Percentiles rank a stretch among this genome's conserved stretches.
Conservation (phyloP, 2,888 invertebrate genomes). For the Eupithecia vulgata region DNA sequence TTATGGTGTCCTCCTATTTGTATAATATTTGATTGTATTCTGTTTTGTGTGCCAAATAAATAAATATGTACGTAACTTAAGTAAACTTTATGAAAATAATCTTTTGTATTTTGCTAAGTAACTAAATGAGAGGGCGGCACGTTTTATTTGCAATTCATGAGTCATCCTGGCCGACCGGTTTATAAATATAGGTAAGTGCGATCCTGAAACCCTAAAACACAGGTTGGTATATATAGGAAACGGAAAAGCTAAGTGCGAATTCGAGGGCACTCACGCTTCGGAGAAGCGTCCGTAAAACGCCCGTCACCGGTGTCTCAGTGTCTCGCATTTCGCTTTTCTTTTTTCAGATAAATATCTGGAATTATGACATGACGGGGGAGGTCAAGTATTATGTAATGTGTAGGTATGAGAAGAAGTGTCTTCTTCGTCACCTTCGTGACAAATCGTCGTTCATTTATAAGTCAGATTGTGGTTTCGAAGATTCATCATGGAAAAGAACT, state of each 20-base stretch:
- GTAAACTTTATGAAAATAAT: no score
- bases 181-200: neutral
- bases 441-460: neutral
- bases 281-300: constrained; percentile 7
- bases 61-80: no score
- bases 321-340: constrained; percentile 12
- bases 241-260: constrained; percentile 4
- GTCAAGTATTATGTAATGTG: constrained; percentile 1
- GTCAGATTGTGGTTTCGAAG: neutral
- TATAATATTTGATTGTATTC: no score
- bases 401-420: neutral
- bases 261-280: constrained; percentile 6
- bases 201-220: neutral
- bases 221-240: neutral
- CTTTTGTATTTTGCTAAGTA: no score
- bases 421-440: neutral
- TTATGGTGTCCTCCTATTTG: no score
- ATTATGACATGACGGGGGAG: neutral
- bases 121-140: no score
- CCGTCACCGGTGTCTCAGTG: constrained; percentile 4
- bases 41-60: no score
- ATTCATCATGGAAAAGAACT: neutral
- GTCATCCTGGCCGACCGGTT: neutral
- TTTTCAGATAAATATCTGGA: constrained; percentile 7
- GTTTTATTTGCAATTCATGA: neutral